Evolutionary conservation across 2,113 vertebrate genomes (phyloP).

Genomic region (Eleginops maclovinus): DNA sequence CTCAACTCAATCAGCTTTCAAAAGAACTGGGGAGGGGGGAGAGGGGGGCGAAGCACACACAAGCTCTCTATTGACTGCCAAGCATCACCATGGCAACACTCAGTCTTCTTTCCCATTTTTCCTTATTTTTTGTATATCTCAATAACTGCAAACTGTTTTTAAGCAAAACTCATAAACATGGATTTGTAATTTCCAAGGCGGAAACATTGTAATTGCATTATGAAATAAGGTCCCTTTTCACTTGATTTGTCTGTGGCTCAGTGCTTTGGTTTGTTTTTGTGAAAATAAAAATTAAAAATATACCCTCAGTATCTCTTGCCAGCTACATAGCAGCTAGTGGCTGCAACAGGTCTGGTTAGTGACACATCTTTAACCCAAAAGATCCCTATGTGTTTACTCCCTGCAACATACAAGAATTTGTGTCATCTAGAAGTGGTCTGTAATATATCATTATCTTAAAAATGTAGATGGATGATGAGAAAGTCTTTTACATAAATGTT

Average conservation of each 20-base stretch:
- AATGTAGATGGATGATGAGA: neutral
- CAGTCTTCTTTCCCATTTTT: constrained; percentile 31
- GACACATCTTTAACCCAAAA: too few relatives aligned
- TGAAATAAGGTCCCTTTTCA: constrained; percentile 18
- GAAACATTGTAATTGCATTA: constrained; percentile 42
- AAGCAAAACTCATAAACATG: constrained; percentile 25
- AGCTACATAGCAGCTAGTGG: neutral
- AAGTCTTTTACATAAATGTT: neutral
- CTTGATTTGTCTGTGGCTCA: constrained; percentile 15
- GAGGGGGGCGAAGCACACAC: constrained; percentile 18
- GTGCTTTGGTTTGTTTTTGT: constrained; percentile 5
- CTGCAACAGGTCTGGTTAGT: neutral
- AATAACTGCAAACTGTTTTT: constrained; percentile 40
- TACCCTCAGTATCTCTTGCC: neutral
- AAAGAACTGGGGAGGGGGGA: neutral
- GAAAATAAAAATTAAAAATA: neutral
- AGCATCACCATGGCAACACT: constrained; percentile 71
- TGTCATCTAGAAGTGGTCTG: neutral
- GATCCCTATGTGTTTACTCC: too few relatives aligned
- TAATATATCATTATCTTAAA: neutral
- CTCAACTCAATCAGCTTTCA: constrained; percentile 70
- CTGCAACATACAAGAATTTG: too few relatives aligned
- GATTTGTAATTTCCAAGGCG: constrained; percentile 20
- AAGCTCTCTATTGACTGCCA: constrained; percentile 61
- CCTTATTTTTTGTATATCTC: constrained; percentile 9